phyloP scores from a whole-genome alignment of 2,888 invertebrate genomes.

The Syrista parreyssii region DNA sequence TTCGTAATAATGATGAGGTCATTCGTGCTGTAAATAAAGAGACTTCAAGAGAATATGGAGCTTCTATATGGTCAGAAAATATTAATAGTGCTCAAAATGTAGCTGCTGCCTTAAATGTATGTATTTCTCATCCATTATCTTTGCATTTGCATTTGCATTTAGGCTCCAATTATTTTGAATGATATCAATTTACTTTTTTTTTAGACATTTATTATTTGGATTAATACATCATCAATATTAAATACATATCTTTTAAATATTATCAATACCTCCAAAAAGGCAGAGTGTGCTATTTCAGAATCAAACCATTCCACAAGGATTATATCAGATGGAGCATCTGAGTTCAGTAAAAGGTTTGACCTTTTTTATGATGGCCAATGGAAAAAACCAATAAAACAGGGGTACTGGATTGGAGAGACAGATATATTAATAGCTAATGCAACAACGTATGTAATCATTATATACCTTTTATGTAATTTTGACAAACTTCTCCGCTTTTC shows the following conservation, averaged over 20 bases:
- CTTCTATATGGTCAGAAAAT: slow-evolving; percentile 31
- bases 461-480: not conserved
- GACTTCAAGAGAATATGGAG: slow-evolving; percentile 13
- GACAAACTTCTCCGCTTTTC: not conserved
- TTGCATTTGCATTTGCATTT: not conserved
- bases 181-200: not conserved
- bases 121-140: not conserved
- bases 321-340: not conserved
- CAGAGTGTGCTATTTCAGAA: not conserved
- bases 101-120: slow-evolving; percentile 16
- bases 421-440: slow-evolving; percentile 23
- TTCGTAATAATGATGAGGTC: slow-evolving; percentile 30
- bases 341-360: slow-evolving; percentile 18
- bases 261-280: not conserved
- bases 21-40: slow-evolving; percentile 1
- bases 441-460: slow-evolving; percentile 13
- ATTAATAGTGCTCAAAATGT: slow-evolving; percentile 27
- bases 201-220: slow-evolving; percentile 23
- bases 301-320: not conserved
- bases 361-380: slow-evolving; percentile 33
- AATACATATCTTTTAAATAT: not conserved
- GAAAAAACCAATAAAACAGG: slow-evolving; percentile 27
- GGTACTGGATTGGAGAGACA: slow-evolving; percentile 21
- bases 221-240: slow-evolving; percentile 19
- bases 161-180: not conserved